Percentiles rank a stretch among this genome's conserved stretches.
Evolutionary conservation across 2,113 vertebrate species (phyloP).

Genomic region (Tenrec ecaudatus): DNA sequence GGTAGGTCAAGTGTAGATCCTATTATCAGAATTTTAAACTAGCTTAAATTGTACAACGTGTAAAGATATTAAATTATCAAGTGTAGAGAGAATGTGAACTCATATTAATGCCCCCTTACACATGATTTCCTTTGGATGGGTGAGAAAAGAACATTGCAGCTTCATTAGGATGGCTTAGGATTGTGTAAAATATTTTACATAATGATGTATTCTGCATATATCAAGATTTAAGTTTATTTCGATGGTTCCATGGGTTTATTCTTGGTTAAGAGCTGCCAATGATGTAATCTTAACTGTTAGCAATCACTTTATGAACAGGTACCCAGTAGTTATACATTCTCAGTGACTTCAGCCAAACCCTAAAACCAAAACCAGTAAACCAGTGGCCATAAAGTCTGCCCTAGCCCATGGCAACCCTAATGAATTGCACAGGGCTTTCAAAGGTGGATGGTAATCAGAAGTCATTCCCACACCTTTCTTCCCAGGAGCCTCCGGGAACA

Average conservation of each 20-base stretch:
- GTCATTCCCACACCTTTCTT: not conserved
- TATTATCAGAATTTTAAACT: not conserved
- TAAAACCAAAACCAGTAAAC: not conserved
- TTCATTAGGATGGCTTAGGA: not conserved
- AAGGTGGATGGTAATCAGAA: no score
- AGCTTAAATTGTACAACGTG: not conserved
- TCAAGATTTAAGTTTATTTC: not conserved
- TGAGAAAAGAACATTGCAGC: not conserved
- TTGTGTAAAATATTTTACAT: not conserved
- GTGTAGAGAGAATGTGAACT: not conserved
- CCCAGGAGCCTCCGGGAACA: not conserved
- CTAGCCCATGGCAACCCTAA: not conserved
- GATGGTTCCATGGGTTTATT: not conserved
- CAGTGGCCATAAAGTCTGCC: not conserved
- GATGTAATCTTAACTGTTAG: not conserved
- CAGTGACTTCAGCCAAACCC: no score
- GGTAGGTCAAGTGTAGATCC: not conserved
- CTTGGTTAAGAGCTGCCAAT: not conserved
- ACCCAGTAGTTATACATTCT: not conserved
- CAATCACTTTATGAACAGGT: not conserved
- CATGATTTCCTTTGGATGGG: not conserved
- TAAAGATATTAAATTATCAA: not conserved
- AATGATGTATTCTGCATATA: not conserved
- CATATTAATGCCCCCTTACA: not conserved
- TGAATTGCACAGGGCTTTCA: no score